Base-by-base conservation (phyloP, 1,140 invertebrate species). In the Zaprionus ornatus region DNA sequence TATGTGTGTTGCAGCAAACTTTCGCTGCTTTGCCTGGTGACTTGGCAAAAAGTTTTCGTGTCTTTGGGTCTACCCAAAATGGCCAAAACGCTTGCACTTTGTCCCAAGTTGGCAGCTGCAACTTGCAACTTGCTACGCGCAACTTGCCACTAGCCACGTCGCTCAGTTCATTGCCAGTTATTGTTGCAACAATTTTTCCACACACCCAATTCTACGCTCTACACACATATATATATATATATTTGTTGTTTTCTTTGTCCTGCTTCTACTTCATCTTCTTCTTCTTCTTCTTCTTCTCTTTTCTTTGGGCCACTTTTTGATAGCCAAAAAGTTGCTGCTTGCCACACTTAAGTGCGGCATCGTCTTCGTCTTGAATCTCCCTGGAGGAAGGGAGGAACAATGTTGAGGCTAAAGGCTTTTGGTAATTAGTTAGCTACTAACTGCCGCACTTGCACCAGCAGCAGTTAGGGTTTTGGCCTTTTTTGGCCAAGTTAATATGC, bases 351-450 rank as follows among this genome's bases (percentile, higher is more conserved):
- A 67, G 54, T 54, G 59, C 15, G 48, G 66, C 29, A 27, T 25
- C 27, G 3, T 2, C 19, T 23, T 1, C 23, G 29, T 23, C 23
- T n/a, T 15, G 48, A 15, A 52, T 32, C 25, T 45, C 19, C 56
- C 27, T 15, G 21, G 12, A 1, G 2, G 40, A n/a, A n/a, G n/a
- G n/a, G n/a, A n/a, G n/a, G n/a, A n/a, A n/a, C n/a, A n/a, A n/a
- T n/a, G 7, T 7, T 45, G 10, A 23, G 19, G 45, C 19, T 19
- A 50, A 21, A 23, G 45, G 60, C 63, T 66, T 84, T 79, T 79
- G 66, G 83, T 74, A 86, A 87, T 85, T 86, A 86, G 82, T 87
- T 79, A 77, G 82, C 64, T 73, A 64, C 65, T 79, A 87, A 87
- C 82, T 62, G 56, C 69, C 48, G 52, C 50, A 55, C 65, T 57